Percentiles rank a stretch among this genome's conserved stretches.
phyloP scores from a whole-genome alignment of 2,888 invertebrate genomes.

The Drosophila niveifrons region DNA sequence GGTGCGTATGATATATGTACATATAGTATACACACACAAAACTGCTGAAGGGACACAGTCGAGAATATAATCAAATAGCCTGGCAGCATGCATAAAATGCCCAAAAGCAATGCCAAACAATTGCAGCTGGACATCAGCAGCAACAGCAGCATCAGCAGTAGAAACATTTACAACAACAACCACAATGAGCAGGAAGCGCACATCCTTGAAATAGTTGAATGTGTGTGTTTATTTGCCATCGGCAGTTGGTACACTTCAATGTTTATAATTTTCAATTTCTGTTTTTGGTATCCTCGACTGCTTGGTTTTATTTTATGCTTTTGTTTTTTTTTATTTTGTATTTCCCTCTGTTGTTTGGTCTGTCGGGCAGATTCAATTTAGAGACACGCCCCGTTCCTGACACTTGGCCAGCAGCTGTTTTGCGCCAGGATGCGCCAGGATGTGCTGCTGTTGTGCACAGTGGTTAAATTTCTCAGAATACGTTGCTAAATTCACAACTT shows the following conservation, averaged over 20 bases:
- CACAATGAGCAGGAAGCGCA: not conserved
- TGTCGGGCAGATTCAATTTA: conserved; percentile 69
- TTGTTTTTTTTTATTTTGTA: conserved; percentile 16
- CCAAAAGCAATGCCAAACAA: conserved; percentile 27
- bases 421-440: conserved; percentile 55
- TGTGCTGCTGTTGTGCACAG: conserved; percentile 48
- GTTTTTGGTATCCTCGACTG: conserved; percentile 35
- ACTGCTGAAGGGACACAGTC: conserved; percentile 12
- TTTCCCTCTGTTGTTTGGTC: conserved; percentile 31
- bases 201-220: conserved; percentile 19
- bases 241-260: conserved; percentile 42
- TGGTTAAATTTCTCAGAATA: no score
- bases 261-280: conserved; percentile 73
- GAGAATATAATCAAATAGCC: conserved; percentile 14
- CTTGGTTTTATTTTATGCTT: conserved; percentile 15
- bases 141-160: conserved; percentile 1
- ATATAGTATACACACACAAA: not conserved
- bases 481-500: no score
- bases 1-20: conserved; percentile 39
- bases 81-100: conserved; percentile 15
- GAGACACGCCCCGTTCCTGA: conserved; percentile 57
- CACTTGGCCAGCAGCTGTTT: conserved; percentile 78
- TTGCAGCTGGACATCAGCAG: conserved; percentile 16
- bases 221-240: conserved; percentile 43
- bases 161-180: not conserved